Evolutionary conservation across 2,113 vertebrate species (phyloP), one percentile per base, ranked within the genome.

Genomic region (Petrocephalus zakoni): DNA sequence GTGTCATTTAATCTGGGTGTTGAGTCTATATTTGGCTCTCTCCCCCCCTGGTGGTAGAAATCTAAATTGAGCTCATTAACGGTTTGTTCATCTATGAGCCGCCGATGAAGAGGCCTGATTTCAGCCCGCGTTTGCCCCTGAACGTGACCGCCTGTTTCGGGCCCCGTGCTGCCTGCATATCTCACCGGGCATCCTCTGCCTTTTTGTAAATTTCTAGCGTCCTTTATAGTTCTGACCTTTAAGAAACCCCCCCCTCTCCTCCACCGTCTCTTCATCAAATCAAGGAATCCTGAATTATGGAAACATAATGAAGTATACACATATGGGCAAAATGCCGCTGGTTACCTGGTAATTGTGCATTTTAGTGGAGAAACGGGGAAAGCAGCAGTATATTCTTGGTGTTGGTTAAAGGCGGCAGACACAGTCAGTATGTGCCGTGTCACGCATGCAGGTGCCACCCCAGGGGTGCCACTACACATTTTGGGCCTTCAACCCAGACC

Each of bases 1-100:
- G 92, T 87, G 93, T 95, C 93, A 95, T 96, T 95, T 94, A 95
- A 96, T 96, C 93, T 93, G 88, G 88, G 86, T 51, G 49, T 91
- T 93, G 90, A 92, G 90, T 93, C 92, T 92, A 58, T 89, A 83
- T 91, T 91, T 94, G 94, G 94, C 93, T 93, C 91, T 2, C 52
- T 93, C 92, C 94, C 94, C 94, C 88, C 84, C 55, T 89, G 89
- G 91, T 21, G 88, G 93, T 92, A 92, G 94, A n/a, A 49, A 78
- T 78, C 93, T 93, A 92, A 92, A 94, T 17, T 75, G 87, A 92
- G 88, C 93, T 95, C 90, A 95, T 92, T 90, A 92, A 91, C 90
- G 88, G 91, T 90, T 94, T 92, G 92, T 89, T 88, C 88, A 91
- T 84, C 78, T 87, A 52, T 25, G 93, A 94, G 93, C 61, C 25